These are phyloP conservation scores for Xenentodon cancila DNA, from an alignment of 2,797 vertebrate species.

Conservation along the genomic window DNA sequence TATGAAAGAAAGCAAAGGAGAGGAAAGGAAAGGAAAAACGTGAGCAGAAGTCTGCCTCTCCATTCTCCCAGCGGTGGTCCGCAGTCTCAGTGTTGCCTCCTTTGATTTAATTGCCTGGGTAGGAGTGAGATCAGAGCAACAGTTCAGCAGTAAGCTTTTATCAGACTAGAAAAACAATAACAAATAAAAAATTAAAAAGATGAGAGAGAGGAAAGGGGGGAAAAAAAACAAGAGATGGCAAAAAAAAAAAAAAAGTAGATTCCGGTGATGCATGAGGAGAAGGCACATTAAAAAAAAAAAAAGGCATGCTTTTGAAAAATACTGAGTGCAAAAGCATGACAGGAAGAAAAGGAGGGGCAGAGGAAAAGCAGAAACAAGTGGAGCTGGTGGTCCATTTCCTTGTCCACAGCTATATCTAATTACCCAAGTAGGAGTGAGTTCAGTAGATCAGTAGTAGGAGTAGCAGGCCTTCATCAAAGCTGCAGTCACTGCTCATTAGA, in stretches of 20 bases:
- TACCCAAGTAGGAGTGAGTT: conserved; percentile 77
- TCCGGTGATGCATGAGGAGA: conserved; percentile 22
- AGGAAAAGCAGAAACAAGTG: conserved; percentile 44
- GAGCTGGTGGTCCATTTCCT: conserved; percentile 76
- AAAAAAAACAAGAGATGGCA: background rate
- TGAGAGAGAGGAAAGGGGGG: conserved; percentile 33
- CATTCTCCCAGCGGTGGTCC: conserved; percentile 67
- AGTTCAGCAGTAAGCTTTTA: conserved; percentile 57
- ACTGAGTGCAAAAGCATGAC: conserved; percentile 13
- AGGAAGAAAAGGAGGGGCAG: conserved; percentile 31
- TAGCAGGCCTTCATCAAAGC: conserved; percentile 80
- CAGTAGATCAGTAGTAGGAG: conserved; percentile 78
- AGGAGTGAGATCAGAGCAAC: conserved; percentile 72
- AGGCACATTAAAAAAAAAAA: conserved; percentile 11
- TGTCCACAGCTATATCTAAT: conserved; percentile 77
- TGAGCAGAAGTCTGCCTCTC: conserved; percentile 11
- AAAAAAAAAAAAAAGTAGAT: conserved; percentile 15
- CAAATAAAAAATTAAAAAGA: conserved; percentile 67
- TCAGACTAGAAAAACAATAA: conserved; percentile 62
- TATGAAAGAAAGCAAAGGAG: conserved; percentile 16
- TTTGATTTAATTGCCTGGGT: conserved; percentile 65
- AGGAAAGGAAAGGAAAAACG: conserved; percentile 7
- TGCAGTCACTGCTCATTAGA: conserved; percentile 83
- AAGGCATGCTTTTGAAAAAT: conserved; percentile 29
- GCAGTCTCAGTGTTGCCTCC: conserved; percentile 42